phyloP scores from a whole-genome alignment of 2,888 invertebrate species.

The Zaprionus obscuricornis region DNA sequence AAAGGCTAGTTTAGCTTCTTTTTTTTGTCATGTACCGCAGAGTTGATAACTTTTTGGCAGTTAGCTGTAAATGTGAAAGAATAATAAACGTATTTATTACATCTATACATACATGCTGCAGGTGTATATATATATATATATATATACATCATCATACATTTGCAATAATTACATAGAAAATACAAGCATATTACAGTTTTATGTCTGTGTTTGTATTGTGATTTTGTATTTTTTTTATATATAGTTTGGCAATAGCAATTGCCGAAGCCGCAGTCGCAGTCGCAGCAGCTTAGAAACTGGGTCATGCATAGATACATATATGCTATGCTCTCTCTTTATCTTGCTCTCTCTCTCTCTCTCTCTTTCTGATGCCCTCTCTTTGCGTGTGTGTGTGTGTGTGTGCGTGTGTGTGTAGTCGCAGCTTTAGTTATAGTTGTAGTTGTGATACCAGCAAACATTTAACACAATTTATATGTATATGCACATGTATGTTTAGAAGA shows the following conservation, averaged over 20 bases:
- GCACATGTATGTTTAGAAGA: too few relatives aligned
- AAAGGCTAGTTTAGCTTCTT: too few relatives aligned
- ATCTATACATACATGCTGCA: not conserved
- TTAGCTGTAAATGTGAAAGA: not conserved
- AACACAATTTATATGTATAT: constrained; percentile 2
- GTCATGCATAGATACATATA: constrained; percentile 60
- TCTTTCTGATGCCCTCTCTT: not conserved
- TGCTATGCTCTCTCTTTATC: constrained; percentile 35
- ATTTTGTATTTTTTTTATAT: constrained; percentile 27
- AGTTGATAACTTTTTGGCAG: too few relatives aligned
- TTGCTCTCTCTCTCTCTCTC: constrained; percentile 4
- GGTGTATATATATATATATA: not conserved
- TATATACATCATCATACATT: not conserved
- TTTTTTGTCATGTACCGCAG: too few relatives aligned
- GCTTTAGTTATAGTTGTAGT: too few relatives aligned
- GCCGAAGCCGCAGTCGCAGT: constrained; percentile 16
- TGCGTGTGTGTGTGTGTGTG: not conserved
- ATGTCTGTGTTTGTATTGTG: not conserved
- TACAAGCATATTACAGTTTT: too few relatives aligned
- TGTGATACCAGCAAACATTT: constrained; percentile 8
- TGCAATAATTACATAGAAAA: too few relatives aligned
- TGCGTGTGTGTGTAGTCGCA: too few relatives aligned
- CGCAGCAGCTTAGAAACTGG: constrained; percentile 60
- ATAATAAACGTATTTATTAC: not conserved
- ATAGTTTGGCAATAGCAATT: constrained; percentile 44